Base-by-base conservation (phyloP, 2,113 vertebrate genomes). In the Notothenia rossii region DNA sequence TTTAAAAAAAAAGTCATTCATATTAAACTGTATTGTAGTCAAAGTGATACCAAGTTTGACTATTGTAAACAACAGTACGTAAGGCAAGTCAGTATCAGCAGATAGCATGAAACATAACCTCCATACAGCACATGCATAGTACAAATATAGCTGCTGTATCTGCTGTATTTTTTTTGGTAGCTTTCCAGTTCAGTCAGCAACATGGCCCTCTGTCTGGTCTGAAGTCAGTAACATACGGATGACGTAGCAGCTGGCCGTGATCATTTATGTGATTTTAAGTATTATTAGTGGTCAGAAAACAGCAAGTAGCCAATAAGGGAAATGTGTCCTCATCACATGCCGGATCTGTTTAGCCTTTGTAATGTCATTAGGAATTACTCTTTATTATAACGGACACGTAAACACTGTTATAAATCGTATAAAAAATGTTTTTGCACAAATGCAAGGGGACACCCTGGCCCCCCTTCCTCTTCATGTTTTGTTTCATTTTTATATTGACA, bases 161-260 rank as follows among this genome's bases (percentile, higher is more conserved):
- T 72, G 50, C 29, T 64, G n/a, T 6, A 56, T 17, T 40, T 40
- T 22, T 45, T 51, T 14, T 67, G 65, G 65, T 36, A 20, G 29
- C 10, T 14, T 45, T 63, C 0, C 22, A 58, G 5, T 77, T 59
- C 4, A 72, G 65, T 53, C 49, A 70, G 18, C 36, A 45, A 71
- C n/a, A 78, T 40, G 45, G 5, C 1, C 3, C 18, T 10, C 15
- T 40, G 7, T 46, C 22, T 55, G 45, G 25, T 22, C 46, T 73
- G 72, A 82, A 72, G 86, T 85, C 77, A 85, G 71, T 56, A 25
- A 54, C 43, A 53, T 36, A 70, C 17, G 62, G 10, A 66, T 83
- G 66, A 91, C 66, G 86, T 49, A 60, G 50, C 72, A 87, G 59
- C 53, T 72, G 82, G 4, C 65, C 12, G 22, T 36, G 25, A 63